phyloP scores from a whole-genome alignment of 2,797 vertebrate species.

The Rousettus madagascariensis region DNA sequence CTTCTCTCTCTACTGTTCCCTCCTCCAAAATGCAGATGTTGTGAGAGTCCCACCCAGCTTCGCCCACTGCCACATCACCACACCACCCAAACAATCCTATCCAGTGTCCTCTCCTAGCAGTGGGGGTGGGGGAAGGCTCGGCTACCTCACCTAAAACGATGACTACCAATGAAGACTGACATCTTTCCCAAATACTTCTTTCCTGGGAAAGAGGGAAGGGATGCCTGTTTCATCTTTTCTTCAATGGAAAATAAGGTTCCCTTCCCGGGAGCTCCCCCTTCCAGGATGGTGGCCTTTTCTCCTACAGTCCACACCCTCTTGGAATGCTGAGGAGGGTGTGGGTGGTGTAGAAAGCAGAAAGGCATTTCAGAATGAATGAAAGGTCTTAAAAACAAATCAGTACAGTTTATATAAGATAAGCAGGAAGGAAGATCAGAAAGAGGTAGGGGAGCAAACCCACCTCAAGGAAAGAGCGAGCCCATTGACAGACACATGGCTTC shows the following conservation, averaged over 20 bases:
- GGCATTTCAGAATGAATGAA: not conserved
- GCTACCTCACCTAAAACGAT: not conserved
- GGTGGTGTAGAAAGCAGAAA: not conserved
- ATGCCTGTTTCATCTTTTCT: not conserved
- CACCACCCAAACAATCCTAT: fast-evolving
- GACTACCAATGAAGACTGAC: not conserved
- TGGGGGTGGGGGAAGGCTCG: not conserved
- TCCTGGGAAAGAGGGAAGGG: not conserved
- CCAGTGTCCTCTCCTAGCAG: fast-evolving
- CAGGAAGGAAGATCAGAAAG: not conserved
- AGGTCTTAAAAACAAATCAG: not conserved
- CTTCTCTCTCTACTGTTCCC: not conserved
- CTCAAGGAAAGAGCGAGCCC: not conserved
- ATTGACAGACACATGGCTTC: not conserved
- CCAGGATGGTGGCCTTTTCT: not conserved
- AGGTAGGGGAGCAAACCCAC: not conserved
- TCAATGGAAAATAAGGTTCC: not conserved
- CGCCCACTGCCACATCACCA: not conserved
- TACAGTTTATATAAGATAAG: not conserved
- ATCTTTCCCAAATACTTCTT: not conserved
- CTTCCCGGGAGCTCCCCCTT: not conserved
- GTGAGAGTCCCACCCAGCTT: not conserved
- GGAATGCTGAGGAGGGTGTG: not conserved
- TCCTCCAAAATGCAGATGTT: not conserved
- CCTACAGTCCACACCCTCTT: not conserved